Base-by-base conservation (phyloP, 2,888 invertebrate genomes). In the Sceliomorpha sp. region DNA sequence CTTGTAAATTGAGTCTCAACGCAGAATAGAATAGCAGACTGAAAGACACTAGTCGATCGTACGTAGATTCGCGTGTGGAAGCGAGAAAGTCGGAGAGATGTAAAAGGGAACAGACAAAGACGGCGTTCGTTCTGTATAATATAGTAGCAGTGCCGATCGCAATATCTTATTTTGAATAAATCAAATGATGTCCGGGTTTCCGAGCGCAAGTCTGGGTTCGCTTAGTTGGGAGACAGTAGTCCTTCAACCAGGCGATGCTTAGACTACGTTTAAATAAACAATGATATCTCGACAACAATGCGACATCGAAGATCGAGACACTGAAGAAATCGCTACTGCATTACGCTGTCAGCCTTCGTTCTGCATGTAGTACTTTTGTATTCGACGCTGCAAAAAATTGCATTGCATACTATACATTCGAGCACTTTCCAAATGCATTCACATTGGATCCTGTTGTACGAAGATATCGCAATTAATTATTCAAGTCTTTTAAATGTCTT, bases 141-240 rank as follows among this genome's bases (percentile, higher is more conserved):
- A 83, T 84, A 84, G 84, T 83, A 75, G 79, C 81, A 66, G 76
- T 62, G 75, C 73, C 78, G 80, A 84, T 85, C 81, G 85, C 85
- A 82, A 85, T 85, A 85, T 85, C 82, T 86, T 85, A 84, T 83
- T 81, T 84, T 83, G 81, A 85, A 85, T 85, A 85, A 86, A 86
- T 85, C 84, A 85, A 86, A 84, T 79, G 81, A 80, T 81, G 82
- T 72, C 75, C 77, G 60, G 75, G 70, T 74, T 77, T 78, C 73
- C 78, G 76, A 79, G 78, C 78, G 74, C 78, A 78, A 83, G 80
- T 80, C 83, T 77, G 78, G 47, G 72, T 75, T 76, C 78, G 75
- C 72, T 53, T 67, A 67, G 66, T 69, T 70, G 45, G 77, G 70
- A 73, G 75, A 78, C 73, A 75, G 76, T 82, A 75, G 77, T 82